Percentiles rank a stretch among this genome's conserved stretches.
These are phyloP conservation scores for Nasalis larvatus DNA, from an alignment of 2,113 vertebrate species.

Conservation along the genomic window DNA sequence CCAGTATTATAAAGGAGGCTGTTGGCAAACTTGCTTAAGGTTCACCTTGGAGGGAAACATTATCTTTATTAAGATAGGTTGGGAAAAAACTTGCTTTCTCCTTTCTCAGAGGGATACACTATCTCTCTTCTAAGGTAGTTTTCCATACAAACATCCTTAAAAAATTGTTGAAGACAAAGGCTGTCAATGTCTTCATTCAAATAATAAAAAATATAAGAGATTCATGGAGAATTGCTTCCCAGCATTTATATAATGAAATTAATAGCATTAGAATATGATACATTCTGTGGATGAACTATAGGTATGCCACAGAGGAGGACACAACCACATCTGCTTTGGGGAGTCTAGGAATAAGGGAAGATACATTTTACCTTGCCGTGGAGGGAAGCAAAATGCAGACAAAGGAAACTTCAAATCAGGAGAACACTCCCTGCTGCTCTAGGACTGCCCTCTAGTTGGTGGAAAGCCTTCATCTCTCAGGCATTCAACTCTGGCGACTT, in stretches of 20 bases:
- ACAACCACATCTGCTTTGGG: not conserved
- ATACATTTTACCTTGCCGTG: not conserved
- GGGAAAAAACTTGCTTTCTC: not conserved
- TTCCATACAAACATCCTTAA: not conserved
- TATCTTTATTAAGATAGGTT: not conserved
- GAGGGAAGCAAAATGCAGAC: not conserved
- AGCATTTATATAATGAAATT: not conserved
- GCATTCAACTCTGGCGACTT: not conserved
- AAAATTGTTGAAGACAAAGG: not conserved
- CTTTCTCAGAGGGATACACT: not conserved
- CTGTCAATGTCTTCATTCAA: not conserved
- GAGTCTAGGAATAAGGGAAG: not conserved
- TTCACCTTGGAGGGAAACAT: not conserved
- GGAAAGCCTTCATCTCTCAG: not conserved
- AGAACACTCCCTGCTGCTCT: not conserved
- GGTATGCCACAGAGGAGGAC: not conserved
- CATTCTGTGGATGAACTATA: not conserved
- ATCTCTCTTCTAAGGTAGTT: not conserved
- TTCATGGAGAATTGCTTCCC: not conserved
- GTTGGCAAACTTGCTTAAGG: not conserved
- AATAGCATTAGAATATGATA: not conserved
- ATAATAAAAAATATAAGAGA: not conserved
- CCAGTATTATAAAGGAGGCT: not conserved
- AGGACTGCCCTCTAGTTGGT: not conserved
- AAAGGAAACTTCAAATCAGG: not conserved